Base-by-base conservation (phyloP, 2,888 invertebrate species). In the Epinotia ramella region DNA sequence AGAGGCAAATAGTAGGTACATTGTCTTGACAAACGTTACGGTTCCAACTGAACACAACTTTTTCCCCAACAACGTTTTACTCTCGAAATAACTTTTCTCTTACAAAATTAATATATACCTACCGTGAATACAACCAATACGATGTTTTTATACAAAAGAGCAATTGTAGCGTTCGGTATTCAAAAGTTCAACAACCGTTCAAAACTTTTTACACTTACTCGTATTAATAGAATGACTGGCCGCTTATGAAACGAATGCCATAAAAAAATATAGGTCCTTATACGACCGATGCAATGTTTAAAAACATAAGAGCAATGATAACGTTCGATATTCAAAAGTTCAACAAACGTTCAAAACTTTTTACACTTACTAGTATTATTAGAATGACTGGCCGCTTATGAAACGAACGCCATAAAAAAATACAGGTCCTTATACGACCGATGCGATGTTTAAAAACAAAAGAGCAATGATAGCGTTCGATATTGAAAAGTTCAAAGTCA, bases 401-500 rank as follows among this genome's bases (percentile, higher is more conserved):
- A 49, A 33, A 53, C n/a, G 6, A 53, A 59, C 40, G 46, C 44
- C 24, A 59, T 53, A 12, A 46, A 60, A 33, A 71, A 33, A 20
- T 53, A 28, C 13, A 62, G 18, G 33, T 13, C 70, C 3, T 5
- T 12, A 59, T 59, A 24, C 12, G 46, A 46, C 11, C 60, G 62
- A 28, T 60, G 33, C 12, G 56, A 28, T 18, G 24, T 62, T 63
- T 71, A 67, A 76, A 73, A 65, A 70, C 70, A 78, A 78, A 72
- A 78, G 62, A 76, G 72, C 76, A 76, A 76, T 72, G 76, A 76
- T 72, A 76, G 66, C 67, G 72, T 76, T 76, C 88, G 88, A 90
- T 91, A 89, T 88, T 85, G 89, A 86, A 88, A 92, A 92, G 93
- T 94, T 94, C 94, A 94, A 94, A 94, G 94, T 94, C 94, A 80